A percentile compares a stretch with the other conserved stretches of the same genome.
Evolutionary conservation across 2,113 vertebrate genomes (phyloP).

Genomic region (Felis catus): DNA sequence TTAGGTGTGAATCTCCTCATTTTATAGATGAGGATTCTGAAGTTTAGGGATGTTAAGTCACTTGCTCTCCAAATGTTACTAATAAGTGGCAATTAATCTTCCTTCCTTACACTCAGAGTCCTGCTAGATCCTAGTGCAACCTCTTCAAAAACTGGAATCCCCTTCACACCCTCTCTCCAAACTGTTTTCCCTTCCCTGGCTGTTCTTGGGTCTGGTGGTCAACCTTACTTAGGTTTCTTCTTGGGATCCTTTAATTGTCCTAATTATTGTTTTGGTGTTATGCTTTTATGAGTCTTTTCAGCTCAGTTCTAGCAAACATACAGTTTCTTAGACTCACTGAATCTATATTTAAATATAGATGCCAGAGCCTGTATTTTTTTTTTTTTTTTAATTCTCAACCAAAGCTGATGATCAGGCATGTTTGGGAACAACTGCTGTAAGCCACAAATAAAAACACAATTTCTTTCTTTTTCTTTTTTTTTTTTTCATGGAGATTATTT

Average conservation of each 20-base stretch:
- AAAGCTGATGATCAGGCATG: constrained; percentile 31
- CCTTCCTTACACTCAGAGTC: neutral
- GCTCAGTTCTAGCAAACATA: constrained; percentile 32
- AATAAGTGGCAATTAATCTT: neutral
- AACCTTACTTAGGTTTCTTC: neutral
- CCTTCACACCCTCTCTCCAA: neutral
- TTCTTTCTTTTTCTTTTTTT: neutral
- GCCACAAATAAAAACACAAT: neutral
- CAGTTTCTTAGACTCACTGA: constrained; percentile 8
- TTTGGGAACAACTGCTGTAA: constrained; percentile 23
- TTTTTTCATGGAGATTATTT: constrained; percentile 47
- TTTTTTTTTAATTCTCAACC: neutral
- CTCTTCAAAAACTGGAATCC: neutral
- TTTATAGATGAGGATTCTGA: constrained; percentile 25
- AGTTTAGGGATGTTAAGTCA: neutral
- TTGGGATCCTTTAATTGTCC: constrained; percentile 6
- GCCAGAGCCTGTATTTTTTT: constrained; percentile 3
- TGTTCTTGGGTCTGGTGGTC: neutral
- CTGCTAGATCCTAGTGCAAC: neutral
- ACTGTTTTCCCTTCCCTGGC: neutral
- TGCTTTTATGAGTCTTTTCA: constrained; percentile 50
- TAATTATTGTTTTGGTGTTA: constrained; percentile 53
- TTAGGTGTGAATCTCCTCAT: neutral
- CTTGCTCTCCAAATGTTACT: neutral
- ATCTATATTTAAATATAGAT: constrained; percentile 50